Conservation (phyloP, 2,888 invertebrate species). For the Mythimna vitellina region DNA sequence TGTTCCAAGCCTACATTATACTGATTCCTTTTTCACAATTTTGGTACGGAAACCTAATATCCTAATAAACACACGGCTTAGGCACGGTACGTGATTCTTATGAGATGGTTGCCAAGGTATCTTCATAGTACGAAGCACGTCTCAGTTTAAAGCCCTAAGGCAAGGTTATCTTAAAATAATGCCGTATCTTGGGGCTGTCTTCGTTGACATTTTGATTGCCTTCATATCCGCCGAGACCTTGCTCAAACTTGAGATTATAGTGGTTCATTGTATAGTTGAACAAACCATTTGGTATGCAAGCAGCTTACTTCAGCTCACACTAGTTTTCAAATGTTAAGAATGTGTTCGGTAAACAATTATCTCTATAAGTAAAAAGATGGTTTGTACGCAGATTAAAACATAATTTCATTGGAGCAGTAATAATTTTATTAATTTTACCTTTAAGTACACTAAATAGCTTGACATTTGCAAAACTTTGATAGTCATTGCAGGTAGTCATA, state of each 20-base stretch:
- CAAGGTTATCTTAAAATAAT: slow-evolving; percentile 30
- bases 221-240: slow-evolving; percentile 12
- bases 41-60: not conserved
- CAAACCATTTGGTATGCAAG: not conserved
- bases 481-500: not conserved
- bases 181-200: slow-evolving; percentile 22
- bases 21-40: not conserved
- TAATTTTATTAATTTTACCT: too few relatives aligned
- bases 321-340: not conserved
- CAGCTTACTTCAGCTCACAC: not conserved
- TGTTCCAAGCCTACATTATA: too few relatives aligned
- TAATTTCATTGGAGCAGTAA: too few relatives aligned
- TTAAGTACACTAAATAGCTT: not conserved
- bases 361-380: not conserved
- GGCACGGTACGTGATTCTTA: slow-evolving; percentile 2
- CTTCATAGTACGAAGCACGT: slow-evolving; percentile 30
- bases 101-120: not conserved
- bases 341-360: not conserved
- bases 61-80: slow-evolving; percentile 16
- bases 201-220: slow-evolving; percentile 19
- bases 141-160: slow-evolving; percentile 38
- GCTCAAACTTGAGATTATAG: slow-evolving; percentile 8
- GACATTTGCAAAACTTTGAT: not conserved
- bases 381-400: not conserved
- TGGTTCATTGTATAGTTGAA: not conserved